Conservation (phyloP, 1,140 invertebrate genomes). For the Zophobas morio region DNA sequence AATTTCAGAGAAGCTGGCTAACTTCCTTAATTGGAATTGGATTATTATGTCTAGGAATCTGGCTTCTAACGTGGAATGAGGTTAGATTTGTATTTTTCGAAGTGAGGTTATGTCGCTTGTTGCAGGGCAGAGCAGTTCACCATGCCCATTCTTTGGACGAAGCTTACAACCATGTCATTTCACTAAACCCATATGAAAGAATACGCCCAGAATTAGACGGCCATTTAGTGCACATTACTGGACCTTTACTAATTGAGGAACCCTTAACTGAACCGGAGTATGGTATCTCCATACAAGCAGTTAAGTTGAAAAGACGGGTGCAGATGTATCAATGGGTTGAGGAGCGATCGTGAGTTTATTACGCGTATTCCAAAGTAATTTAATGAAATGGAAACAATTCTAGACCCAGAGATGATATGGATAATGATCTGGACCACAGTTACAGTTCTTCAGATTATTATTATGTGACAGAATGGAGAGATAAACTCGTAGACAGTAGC, state of each 20-base stretch:
- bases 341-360: slow-evolving; percentile 72
- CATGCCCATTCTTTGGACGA: slow-evolving; percentile 80
- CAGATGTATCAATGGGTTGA: slow-evolving; percentile 96
- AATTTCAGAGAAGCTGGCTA: slow-evolving; percentile 76
- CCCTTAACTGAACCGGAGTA: slow-evolving; percentile 81
- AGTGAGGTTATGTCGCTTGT: slow-evolving; percentile 5
- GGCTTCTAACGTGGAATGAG: slow-evolving; percentile 83
- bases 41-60: slow-evolving; percentile 73
- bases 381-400: slow-evolving; percentile 20
- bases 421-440: slow-evolving; percentile 54
- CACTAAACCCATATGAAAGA: slow-evolving; percentile 71
- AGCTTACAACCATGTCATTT: slow-evolving; percentile 75
- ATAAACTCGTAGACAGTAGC: slow-evolving; percentile 84
- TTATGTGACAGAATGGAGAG: slow-evolving; percentile 86
- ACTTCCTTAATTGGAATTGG: slow-evolving; percentile 74
- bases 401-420: slow-evolving; percentile 56
- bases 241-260: slow-evolving; percentile 81
- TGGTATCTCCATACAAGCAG: slow-evolving; percentile 69
- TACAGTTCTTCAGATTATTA: slow-evolving; percentile 71
- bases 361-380: background rate
- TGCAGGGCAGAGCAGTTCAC: slow-evolving; percentile 79
- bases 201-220: slow-evolving; percentile 78
- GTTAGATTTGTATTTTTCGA: slow-evolving; percentile 65
- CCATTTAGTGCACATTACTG: slow-evolving; percentile 83
- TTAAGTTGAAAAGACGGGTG: slow-evolving; percentile 64